Percentiles rank a stretch among this genome's conserved stretches.
phyloP scores from a whole-genome alignment of 2,888 invertebrate genomes.

The Orchesella flavescens region DNA sequence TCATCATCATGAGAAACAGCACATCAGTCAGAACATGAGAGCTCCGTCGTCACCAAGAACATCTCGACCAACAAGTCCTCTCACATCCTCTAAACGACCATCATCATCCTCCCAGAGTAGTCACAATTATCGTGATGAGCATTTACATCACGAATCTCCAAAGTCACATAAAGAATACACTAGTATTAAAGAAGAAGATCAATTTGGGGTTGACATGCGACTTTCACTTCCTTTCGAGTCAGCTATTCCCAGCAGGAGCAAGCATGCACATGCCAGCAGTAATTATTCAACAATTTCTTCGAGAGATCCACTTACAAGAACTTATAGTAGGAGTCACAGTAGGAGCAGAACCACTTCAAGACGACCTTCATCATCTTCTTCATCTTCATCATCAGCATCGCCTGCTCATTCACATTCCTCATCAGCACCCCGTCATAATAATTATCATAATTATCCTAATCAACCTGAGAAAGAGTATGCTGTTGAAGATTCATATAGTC shows the following conservation, averaged over 20 bases:
- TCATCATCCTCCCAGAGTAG: slow-evolving; percentile 12
- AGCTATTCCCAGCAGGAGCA: slow-evolving; percentile 21
- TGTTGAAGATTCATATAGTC: slow-evolving; percentile 50
- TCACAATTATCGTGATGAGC: slow-evolving; percentile 23
- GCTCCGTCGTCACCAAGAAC: slow-evolving; percentile 18
- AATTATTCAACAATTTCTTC: slow-evolving; percentile 32
- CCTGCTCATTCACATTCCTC: slow-evolving; percentile 4
- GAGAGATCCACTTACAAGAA: not conserved
- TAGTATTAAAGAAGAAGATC: slow-evolving; percentile 4
- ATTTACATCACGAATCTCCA: slow-evolving; percentile 15
- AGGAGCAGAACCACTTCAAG: not conserved
- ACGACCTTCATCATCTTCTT: not conserved
- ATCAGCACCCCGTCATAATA: slow-evolving; percentile 1
- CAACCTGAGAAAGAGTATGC: slow-evolving; percentile 34
- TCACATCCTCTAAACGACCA: slow-evolving; percentile 3
- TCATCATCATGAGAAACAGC: not conserved
- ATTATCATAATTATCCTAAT: slow-evolving; percentile 8
- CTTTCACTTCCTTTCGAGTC: slow-evolving; percentile 53
- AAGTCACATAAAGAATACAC: slow-evolving; percentile 29
- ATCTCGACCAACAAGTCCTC: not conserved
- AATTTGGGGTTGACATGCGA: slow-evolving; percentile 33
- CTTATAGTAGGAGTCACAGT: not conserved
- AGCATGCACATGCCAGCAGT: slow-evolving; percentile 18
- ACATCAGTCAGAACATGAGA: slow-evolving; percentile 10
- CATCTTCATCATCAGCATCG: not conserved